Base-by-base conservation (phyloP, 30 jellyfish, hydroid and myxozoan species). In the Aurelia coerulea region DNA sequence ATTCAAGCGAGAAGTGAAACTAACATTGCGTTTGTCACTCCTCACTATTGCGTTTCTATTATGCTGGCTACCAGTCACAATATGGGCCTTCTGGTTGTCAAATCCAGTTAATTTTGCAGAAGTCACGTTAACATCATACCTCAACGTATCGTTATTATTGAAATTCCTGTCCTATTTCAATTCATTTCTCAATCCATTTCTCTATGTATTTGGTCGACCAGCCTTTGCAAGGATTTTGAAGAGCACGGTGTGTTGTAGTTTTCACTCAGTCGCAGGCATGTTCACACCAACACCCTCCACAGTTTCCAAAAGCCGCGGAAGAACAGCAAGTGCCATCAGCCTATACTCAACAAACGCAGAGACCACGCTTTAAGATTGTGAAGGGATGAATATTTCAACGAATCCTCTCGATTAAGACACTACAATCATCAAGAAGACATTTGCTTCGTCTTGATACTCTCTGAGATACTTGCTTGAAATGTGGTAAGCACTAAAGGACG, bases 61-160 rank as follows among this genome's bases (percentile, higher is more conserved):
- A 13, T 79, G 89, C 62, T 79, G 89, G 89, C n/a, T 70, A 3
- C 89, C 80, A 51, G 73, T 46, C 13, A 79, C 89, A n/a, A 50
- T 79, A 63, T 65, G 65, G 52, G 41, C 69, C 10, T 31, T 79
- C 46, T 79, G 80, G 89, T 56, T 42, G 2, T 74, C 89, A 46
- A 63, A 63, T 29, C 67, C 41, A n/a, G 58, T 37, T 2, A 65
- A 41, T 46, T 35, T 19, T 12, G 11, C 17, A 17, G 49, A 42
- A 7, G 37, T 64, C 35, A 35, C 72, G 6, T 15, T 64, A 39
- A 49, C 63, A 65, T 7, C 33, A 35, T 65, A 10, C 39, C 65
- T 63, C 37, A 65, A 56, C 41, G 17, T 79, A 23, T 39, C 78
- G 23, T 72, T 75, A 31, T 13, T 39, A 8, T 42, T 79, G 16